Base-by-base conservation (phyloP, 2,797 vertebrate species). In the Prionace glauca region DNA sequence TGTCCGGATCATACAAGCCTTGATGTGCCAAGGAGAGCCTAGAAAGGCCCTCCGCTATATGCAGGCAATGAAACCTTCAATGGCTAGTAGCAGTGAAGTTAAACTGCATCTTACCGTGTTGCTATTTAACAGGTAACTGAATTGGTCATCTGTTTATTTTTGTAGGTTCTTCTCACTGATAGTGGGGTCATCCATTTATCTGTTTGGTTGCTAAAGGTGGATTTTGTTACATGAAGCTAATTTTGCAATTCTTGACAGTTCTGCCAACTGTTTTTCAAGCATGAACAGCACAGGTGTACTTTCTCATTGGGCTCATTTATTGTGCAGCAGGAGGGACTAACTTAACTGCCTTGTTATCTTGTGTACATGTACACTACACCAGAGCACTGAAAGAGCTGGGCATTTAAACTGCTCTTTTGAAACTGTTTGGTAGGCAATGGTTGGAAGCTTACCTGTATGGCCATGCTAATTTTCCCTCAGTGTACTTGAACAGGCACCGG, bases 11-110 rank as follows among this genome's bases (percentile, higher is more conserved):
- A 97, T 99, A 96, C 98, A 99, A 62, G 98, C 98, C 0, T 97
- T 99, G 95, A 98, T 99, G 99, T 98, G 98, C 96, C 99, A 99
- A 96, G 98, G 98, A 0, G 98, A 99, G 94, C 98, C 98, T 90
- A 96, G 97, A 3, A 96, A 97, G 95, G 99, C 99, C 0, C 98
- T 99, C 18, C 97, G 98, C 62, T 99, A 99, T 94, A 97, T 99
- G 3, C 98, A 99, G 1, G 96, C 98, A 79, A 98, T 98, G 96
- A 99, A 98, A 96, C 98, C 99, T 0, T 96, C 98, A 0, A 96
- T 98, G 96, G 97, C 97, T 86, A 98, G 97, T 96, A 98, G 96
- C 29, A 96, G 96, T 2, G 98, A 99, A 96, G 97, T 98, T 96
- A 98, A 97, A 69, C 98, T 99, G 56, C 98, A 98, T 96, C 97